Evolutionary conservation across 2,113 vertebrate genomes (phyloP).

Genomic region (Sebastes schlegelii): DNA sequence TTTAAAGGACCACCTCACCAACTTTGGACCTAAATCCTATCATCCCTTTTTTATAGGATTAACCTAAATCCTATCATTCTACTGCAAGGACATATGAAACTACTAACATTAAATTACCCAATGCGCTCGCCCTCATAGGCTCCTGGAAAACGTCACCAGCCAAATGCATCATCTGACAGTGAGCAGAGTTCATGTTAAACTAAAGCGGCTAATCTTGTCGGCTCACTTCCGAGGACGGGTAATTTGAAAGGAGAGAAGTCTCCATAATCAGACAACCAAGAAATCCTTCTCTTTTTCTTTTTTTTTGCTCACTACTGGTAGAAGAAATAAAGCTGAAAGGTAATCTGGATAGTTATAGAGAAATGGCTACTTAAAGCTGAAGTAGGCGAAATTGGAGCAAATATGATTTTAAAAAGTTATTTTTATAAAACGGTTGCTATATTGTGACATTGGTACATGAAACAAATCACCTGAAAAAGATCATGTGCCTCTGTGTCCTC

Average conservation of each 20-base stretch:
- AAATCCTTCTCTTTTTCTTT: slow-evolving; percentile 12
- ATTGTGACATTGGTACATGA: too few relatives aligned
- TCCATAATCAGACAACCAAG: slow-evolving; percentile 32
- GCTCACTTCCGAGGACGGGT: slow-evolving; percentile 13
- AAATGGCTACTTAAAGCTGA: not conserved
- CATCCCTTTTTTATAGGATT: slow-evolving; percentile 54
- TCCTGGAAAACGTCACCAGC: slow-evolving; percentile 18
- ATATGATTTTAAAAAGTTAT: too few relatives aligned
- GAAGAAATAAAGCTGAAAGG: slow-evolving; percentile 9
- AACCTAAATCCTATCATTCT: slow-evolving; percentile 56
- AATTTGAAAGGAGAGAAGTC: slow-evolving; percentile 36
- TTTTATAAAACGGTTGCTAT: too few relatives aligned
- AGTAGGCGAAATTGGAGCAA: too few relatives aligned
- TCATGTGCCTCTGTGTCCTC: too few relatives aligned
- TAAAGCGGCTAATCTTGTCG: slow-evolving; percentile 26
- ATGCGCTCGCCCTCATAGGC: slow-evolving; percentile 3
- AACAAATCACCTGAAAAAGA: too few relatives aligned
- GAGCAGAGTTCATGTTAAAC: slow-evolving; percentile 42
- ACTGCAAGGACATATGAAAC: slow-evolving; percentile 45
- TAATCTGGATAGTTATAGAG: slow-evolving; percentile 6
- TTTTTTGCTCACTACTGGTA: not conserved
- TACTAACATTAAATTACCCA: slow-evolving; percentile 38
- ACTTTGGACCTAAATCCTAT: slow-evolving; percentile 49
- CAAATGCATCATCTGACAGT: slow-evolving; percentile 29
- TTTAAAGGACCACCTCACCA: slow-evolving; percentile 43